Conservation (phyloP, 2,113 vertebrate species). For the Eulemur macaco region DNA sequence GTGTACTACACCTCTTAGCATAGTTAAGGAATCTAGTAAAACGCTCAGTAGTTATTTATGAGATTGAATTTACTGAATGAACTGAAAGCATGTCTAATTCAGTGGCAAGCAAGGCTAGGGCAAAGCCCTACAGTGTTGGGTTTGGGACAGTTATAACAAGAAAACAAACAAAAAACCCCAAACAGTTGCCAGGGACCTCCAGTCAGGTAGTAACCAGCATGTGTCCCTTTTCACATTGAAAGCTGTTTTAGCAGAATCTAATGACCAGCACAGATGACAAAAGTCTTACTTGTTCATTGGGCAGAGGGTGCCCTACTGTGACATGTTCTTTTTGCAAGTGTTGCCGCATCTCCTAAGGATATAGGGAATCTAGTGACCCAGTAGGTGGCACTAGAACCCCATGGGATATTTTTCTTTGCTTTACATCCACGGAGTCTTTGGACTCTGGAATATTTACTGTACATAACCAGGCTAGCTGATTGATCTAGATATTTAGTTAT, state of each 20-base stretch:
- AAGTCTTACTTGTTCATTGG: not conserved
- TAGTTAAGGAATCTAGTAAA: not conserved
- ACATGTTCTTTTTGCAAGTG: not conserved
- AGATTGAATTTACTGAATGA: not conserved
- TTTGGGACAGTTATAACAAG: not conserved
- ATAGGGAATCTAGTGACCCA: not conserved
- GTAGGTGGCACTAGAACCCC: conserved; percentile 58
- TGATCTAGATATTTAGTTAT: not conserved
- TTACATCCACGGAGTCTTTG: not conserved
- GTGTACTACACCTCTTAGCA: not conserved
- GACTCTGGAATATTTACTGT: not conserved
- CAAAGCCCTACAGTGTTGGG: not conserved
- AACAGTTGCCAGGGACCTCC: not conserved
- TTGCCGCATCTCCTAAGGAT: not conserved
- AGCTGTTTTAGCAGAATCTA: not conserved
- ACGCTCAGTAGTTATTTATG: not conserved
- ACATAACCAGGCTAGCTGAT: not conserved
- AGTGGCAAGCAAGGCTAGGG: not conserved
- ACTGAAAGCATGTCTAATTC: not conserved
- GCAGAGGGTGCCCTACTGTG: not conserved
- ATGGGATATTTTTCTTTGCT: not conserved
- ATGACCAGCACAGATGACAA: not conserved
- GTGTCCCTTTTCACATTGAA: not conserved
- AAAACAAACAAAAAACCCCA: not conserved
- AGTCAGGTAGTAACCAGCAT: not conserved